These are phyloP conservation scores for Dryococelus australis DNA, from an alignment of 2,888 invertebrate genomes.

Conservation along the genomic window DNA sequence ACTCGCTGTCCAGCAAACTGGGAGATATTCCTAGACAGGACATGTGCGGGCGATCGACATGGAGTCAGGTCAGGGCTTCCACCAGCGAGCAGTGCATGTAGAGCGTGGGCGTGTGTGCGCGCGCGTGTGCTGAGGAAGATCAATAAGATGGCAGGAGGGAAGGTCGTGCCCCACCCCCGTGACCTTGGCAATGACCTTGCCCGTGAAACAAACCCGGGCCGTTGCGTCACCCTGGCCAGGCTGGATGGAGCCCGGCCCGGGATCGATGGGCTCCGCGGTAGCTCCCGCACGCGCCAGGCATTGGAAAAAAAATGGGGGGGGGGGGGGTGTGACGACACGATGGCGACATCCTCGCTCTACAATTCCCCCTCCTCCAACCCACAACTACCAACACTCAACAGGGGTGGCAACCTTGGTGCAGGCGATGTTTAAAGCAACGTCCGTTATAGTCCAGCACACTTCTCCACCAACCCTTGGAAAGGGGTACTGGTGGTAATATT, in stretches of 20 bases:
- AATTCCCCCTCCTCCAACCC: too few relatives aligned
- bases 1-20: too few relatives aligned
- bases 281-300: background rate
- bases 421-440: too few relatives aligned
- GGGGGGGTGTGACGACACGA: too few relatives aligned
- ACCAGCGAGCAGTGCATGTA: constrained; percentile 19
- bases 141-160: constrained; percentile 20
- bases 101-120: constrained; percentile 2
- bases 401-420: too few relatives aligned
- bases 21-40: too few relatives aligned
- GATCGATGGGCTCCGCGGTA: background rate
- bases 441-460: too few relatives aligned
- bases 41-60: background rate
- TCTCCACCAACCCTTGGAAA: too few relatives aligned
- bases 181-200: constrained; percentile 48
- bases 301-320: too few relatives aligned
- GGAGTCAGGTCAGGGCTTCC: constrained; percentile 29
- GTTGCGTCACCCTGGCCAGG: constrained; percentile 39
- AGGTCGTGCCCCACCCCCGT: constrained; percentile 22
- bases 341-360: too few relatives aligned
- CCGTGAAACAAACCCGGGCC: constrained; percentile 27
- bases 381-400: too few relatives aligned
- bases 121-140: constrained; percentile 38
- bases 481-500: too few relatives aligned
- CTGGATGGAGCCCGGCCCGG: background rate